phyloP scores from a whole-genome alignment of 1,140 invertebrate genomes.

The Lepidurus arcticus region DNA sequence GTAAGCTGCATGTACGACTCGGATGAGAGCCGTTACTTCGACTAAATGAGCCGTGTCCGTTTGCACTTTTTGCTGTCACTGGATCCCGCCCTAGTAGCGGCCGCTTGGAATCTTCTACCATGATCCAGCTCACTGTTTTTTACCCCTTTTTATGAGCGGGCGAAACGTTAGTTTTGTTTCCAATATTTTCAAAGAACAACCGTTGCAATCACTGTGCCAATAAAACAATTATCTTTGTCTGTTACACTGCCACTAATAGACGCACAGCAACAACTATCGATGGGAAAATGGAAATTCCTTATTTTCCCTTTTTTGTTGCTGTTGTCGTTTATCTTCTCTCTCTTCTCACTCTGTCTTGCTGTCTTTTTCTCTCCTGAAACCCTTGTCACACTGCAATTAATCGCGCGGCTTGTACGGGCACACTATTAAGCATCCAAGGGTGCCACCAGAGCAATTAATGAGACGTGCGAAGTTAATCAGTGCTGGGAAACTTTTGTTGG shows the following conservation, averaged over 20 bases:
- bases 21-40: background rate
- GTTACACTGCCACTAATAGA: too few species aligned
- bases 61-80: background rate
- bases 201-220: too few species aligned
- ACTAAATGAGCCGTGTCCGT: background rate
- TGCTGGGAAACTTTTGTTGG: background rate
- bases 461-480: background rate
- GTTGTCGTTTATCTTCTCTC: too few species aligned
- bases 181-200: too few species aligned
- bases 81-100: background rate
- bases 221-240: too few species aligned
- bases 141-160: background rate
- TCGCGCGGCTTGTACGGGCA: background rate
- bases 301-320: too few species aligned
- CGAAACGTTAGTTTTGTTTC: background rate
- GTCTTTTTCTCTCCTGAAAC: background rate
- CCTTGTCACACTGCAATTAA: background rate
- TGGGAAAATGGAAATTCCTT: too few species aligned
- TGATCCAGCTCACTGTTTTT: background rate
- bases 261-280: too few species aligned
- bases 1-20: background rate
- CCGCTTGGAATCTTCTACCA: constrained; percentile 10
- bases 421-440: background rate
- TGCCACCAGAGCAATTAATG: background rate
- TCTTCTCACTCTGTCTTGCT: too few species aligned